Base-by-base conservation (phyloP, 2,888 invertebrate genomes). In the Melanostoma mellinum region DNA sequence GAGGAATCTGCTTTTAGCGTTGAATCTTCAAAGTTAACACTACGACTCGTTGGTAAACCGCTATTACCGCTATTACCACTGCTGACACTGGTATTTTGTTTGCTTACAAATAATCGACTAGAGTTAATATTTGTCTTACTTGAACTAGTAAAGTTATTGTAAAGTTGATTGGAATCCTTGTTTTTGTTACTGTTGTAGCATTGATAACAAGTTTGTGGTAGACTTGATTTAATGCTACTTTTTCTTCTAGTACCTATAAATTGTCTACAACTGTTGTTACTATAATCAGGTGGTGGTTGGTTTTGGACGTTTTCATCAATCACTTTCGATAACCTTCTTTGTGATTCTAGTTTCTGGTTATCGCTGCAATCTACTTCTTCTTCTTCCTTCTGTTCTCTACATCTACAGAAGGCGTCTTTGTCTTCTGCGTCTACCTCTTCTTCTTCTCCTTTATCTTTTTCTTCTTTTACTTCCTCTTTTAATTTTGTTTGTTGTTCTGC, bases 271-370 rank as follows among this genome's bases (percentile, higher is more conserved):
- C 46, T 84, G 48, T 69, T 79, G 42, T 63, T 76, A 48, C 79
- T 79, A 55, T 67, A 74, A 33, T 79, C 74, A 73, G 67, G 60
- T 73, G 68, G 77, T 80, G 61, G 46, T 84, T 85, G 84, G 73
- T 77, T 61, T 73, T 75, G 55, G 77, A 72, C 68, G 77, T 74
- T 74, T 71, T 84, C 65, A 55, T 65, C 50, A 53, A 74, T 65
- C 65, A 74, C 63, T 67, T 61, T 40, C 10, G 53, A 60, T 48
- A 55, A 40, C 33, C 67, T 67, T 53, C 40, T 65, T 53, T 60
- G 65, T 36, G 36, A 63, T 10, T 9, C 6, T 33, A 40, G 2
- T 9, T 20, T 40, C 33, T 60, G 61, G 30, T 63, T 33, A 32
- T 56, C 36, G 6, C n/a, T 36, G 0, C 50, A 36, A 10, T 56